phyloP scores from a whole-genome alignment of 2,888 invertebrate species.

The Coelinius sp. region DNA sequence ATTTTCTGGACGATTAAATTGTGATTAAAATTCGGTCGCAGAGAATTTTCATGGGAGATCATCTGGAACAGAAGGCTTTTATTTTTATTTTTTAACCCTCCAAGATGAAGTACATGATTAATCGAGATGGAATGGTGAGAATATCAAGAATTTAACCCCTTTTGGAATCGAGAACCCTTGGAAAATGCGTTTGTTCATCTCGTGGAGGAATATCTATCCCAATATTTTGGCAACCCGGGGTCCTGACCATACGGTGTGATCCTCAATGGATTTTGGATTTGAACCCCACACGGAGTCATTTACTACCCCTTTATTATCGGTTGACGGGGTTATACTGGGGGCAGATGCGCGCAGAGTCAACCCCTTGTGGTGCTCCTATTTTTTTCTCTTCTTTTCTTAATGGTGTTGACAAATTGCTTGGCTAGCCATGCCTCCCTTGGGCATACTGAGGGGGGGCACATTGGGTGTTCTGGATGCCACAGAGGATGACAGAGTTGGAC shows the following conservation, averaged over 20 bases:
- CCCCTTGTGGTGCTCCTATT: slow-evolving; percentile 57
- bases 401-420: slow-evolving; percentile 71
- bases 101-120: background rate
- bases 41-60: background rate
- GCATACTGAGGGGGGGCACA: slow-evolving; percentile 48
- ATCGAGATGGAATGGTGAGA: background rate
- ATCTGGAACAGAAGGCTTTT: background rate
- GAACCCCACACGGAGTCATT: slow-evolving; percentile 59
- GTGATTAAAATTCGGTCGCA: slow-evolving; percentile 42
- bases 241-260: slow-evolving; percentile 37
- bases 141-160: background rate
- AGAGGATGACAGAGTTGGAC: slow-evolving; percentile 36
- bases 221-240: slow-evolving; percentile 67
- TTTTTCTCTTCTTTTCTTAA: slow-evolving; percentile 54
- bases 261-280: slow-evolving; percentile 46
- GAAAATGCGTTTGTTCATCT: slow-evolving; percentile 53
- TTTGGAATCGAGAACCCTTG: background rate
- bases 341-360: slow-evolving; percentile 69
- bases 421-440: slow-evolving; percentile 66
- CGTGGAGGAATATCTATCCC: slow-evolving; percentile 55
- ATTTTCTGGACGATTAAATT: slow-evolving; percentile 50
- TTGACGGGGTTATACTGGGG: slow-evolving; percentile 51
- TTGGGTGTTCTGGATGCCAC: slow-evolving; percentile 42
- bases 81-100: background rate
- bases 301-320: slow-evolving; percentile 68